These are phyloP conservation scores for Helleia helle DNA, from an alignment of 2,888 invertebrate species.

Conservation along the genomic window DNA sequence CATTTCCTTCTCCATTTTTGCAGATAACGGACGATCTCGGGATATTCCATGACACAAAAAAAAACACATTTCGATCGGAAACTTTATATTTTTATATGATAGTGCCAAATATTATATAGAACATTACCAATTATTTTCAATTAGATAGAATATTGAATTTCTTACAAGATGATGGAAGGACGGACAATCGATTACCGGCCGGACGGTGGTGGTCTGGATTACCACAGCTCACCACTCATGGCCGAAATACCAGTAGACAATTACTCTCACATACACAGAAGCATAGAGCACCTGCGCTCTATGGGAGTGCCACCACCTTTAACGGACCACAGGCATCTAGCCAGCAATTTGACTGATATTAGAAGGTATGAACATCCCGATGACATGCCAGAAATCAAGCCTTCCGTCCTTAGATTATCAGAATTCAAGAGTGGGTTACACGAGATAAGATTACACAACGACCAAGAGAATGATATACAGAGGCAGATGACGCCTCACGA, in stretches of 20 bases:
- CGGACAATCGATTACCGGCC: slow-evolving; percentile 70
- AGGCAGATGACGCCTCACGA: slow-evolving; percentile 65
- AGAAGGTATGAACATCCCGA: slow-evolving; percentile 67
- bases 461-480: slow-evolving; percentile 62
- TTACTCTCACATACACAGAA: slow-evolving; percentile 77
- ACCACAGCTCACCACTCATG: slow-evolving; percentile 79
- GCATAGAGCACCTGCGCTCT: slow-evolving; percentile 77
- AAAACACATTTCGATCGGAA: slow-evolving; percentile 39
- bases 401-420: slow-evolving; percentile 64
- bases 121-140: slow-evolving; percentile 28
- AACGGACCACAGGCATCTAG: slow-evolving; percentile 62
- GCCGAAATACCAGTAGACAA: slow-evolving; percentile 80
- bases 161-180: slow-evolving; percentile 68
- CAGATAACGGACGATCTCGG: slow-evolving; percentile 65
- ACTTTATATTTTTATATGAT: slow-evolving; percentile 59
- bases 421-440: slow-evolving; percentile 65
- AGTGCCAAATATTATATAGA: slow-evolving; percentile 62
- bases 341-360: slow-evolving; percentile 60
- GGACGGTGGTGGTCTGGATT: slow-evolving; percentile 76
- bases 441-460: slow-evolving; percentile 52
- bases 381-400: slow-evolving; percentile 65
- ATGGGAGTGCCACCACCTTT: slow-evolving; percentile 71
- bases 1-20: slow-evolving; percentile 26
- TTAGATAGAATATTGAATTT: slow-evolving; percentile 56
- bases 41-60: slow-evolving; percentile 62